Evolutionary conservation across 2,797 vertebrate genomes (phyloP), one percentile per base, ranked within the genome.

Genomic region (Coregonus sp.): DNA sequence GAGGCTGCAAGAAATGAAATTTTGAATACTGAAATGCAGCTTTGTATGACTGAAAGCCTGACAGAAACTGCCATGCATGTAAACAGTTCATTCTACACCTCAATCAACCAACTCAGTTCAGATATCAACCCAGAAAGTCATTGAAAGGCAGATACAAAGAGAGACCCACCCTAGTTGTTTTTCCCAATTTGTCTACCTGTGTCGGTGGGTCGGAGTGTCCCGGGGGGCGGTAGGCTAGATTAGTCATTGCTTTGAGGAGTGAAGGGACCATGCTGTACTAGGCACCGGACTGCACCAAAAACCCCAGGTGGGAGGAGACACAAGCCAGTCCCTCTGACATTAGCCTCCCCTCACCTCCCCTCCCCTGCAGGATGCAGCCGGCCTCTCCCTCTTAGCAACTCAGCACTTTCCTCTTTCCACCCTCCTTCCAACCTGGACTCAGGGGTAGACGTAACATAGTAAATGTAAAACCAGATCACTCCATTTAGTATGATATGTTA

Each of bases 191-290:
- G 52, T 15, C 52, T 65, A 65, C 25, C 18, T 35, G 20, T 15
- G 20, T 29, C 6, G 18, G 51, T 35, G 2, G 50, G 65, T 66
- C 5, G 12, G n/a, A 59, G 16, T 18, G 54, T 59, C 33, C 33
- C 9, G 29, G 72, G 72, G 72, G 54, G 31, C 15, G 16, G 4
- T 29, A 16, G 33, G 33, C 52, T 40, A 37, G 72, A 72, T 72
- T 63, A 63, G 33, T 61, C 25, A 73, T 61, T 61, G 72, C 61
- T 73, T 73, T 73, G 72, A 63, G 72, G 72, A 73, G 72, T 61
- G 54, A 61, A 73, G 72, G 56, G 56, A 47, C 35, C 72, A 72
- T 72, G 51, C 29, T 63, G 72, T 63, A 16, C 72, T 37, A 74
- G 72, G 72, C 72, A 74, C 72, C 9, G n/a, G 61, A 61, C 56